Percentiles rank a stretch among this genome's conserved stretches.
phyloP scores from a whole-genome alignment of 2,113 vertebrate genomes.

The Bettongia penicillata region DNA sequence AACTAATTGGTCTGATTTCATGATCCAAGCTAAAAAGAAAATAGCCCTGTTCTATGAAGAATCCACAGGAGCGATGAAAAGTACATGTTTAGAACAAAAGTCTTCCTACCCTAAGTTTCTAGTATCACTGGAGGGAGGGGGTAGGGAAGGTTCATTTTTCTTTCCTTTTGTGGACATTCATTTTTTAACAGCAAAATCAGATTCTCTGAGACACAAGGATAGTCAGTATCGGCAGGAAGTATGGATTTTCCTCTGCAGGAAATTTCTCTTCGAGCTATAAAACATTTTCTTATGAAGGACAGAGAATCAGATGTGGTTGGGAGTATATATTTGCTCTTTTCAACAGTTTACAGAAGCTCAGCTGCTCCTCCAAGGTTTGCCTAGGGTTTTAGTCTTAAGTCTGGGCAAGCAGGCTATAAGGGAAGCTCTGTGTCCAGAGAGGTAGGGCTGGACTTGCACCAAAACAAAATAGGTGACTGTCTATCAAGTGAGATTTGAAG shows the following conservation, averaged over 20 bases:
- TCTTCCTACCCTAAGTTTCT: not conserved
- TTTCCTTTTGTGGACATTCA: not conserved
- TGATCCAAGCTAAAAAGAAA: not conserved
- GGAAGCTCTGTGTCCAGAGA: not conserved
- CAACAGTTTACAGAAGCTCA: not conserved
- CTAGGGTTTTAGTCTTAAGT: not conserved
- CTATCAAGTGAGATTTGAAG: not conserved
- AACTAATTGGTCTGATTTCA: not conserved
- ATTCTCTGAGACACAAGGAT: not conserved
- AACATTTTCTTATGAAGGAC: not conserved
- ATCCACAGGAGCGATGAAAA: not conserved
- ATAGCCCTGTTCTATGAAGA: not conserved
- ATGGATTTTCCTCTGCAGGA: not conserved
- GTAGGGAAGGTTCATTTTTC: not conserved
- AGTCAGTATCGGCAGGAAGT: not conserved
- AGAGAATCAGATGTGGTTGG: not conserved
- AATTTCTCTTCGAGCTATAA: not conserved
- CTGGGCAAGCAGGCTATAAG: not conserved
- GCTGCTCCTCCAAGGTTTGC: not conserved
- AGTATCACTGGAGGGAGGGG: not conserved
- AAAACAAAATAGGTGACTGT: not conserved
- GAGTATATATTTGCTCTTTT: not conserved
- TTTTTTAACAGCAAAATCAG: slow-evolving; percentile 10
- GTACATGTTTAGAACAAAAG: not conserved
- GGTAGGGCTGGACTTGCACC: not conserved